Evolutionary conservation across 2,113 vertebrate species (phyloP).

Genomic region (Hippocampus abdominalis): DNA sequence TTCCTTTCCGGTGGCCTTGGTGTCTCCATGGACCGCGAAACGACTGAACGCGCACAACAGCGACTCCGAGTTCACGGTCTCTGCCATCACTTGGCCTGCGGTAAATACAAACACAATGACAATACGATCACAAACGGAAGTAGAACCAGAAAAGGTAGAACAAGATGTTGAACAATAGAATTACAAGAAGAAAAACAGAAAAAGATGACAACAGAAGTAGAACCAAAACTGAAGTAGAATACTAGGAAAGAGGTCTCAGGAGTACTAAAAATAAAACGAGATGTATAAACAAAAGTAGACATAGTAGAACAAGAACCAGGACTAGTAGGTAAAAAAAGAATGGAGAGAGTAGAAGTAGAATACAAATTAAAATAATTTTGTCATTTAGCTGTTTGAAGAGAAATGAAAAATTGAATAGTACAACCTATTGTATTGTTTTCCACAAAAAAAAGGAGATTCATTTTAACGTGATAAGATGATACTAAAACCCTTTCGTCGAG

Average conservation of each 20-base stretch:
- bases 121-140: not conserved
- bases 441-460: no score
- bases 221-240: not conserved
- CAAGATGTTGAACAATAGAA: not conserved
- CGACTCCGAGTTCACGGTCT: slow-evolving; percentile 71
- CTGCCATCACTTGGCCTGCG: slow-evolving; percentile 72
- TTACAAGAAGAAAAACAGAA: not conserved
- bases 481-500: not conserved
- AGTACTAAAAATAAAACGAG: not conserved
- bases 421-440: no score
- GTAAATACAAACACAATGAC: not conserved
- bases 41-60: slow-evolving; percentile 84
- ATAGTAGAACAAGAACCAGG: not conserved
- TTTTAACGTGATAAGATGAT: no score
- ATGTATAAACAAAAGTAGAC: not conserved
- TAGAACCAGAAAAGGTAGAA: not conserved
- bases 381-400: no score
- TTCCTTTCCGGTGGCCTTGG: slow-evolving; percentile 85
- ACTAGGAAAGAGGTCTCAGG: no score
- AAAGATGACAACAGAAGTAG: not conserved
- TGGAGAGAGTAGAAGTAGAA: not conserved
- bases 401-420: no score
- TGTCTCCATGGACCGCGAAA: slow-evolving; percentile 90
- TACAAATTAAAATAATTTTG: no score
- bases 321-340: not conserved